Percentiles rank a stretch among this genome's conserved stretches.
These are phyloP conservation scores for Drosophila equinoxialis DNA, from an alignment of 1,140 invertebrate species.

Conservation along the genomic window DNA sequence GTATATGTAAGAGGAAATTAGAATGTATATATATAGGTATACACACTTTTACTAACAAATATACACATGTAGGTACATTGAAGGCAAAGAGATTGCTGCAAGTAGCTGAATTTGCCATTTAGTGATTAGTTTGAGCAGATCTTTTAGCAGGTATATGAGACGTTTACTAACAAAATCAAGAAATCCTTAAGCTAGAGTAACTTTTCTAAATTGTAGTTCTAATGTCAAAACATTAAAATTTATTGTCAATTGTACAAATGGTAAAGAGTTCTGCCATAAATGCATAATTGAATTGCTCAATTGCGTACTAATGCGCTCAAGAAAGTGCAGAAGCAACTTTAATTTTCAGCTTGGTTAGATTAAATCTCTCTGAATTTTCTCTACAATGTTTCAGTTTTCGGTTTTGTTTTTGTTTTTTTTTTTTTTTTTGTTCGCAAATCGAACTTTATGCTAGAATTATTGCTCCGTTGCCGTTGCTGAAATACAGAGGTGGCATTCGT, in stretches of 20 bases:
- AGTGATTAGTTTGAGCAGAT: too few relatives aligned
- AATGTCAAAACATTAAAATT: too few relatives aligned
- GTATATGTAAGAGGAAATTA: constrained; percentile 40
- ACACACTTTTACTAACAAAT: background rate
- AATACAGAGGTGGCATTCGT: constrained; percentile 53
- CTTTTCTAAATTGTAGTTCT: too few relatives aligned
- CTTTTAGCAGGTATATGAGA: too few relatives aligned
- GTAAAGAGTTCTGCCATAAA: too few relatives aligned
- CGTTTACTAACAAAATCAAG: too few relatives aligned
- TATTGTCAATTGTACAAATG: too few relatives aligned
- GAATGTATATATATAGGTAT: constrained; percentile 16
- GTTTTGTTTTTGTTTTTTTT: constrained; percentile 3
- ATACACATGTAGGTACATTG: background rate
- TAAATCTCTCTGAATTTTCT: background rate
- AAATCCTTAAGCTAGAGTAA: too few relatives aligned
- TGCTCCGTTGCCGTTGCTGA: constrained; percentile 36
- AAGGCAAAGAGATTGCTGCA: too few relatives aligned
- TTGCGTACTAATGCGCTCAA: constrained; percentile 6
- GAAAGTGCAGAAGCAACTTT: background rate
- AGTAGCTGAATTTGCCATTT: background rate
- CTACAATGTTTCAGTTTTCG: background rate
- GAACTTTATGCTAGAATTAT: constrained; percentile 43
- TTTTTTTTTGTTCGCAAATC: constrained; percentile 3
- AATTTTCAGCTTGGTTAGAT: constrained; percentile 4
- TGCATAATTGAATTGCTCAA: background rate